These are phyloP conservation scores for Brachyhypopomus occidentalis DNA, from an alignment of 2,113 vertebrate genomes.

Conservation along the genomic window DNA sequence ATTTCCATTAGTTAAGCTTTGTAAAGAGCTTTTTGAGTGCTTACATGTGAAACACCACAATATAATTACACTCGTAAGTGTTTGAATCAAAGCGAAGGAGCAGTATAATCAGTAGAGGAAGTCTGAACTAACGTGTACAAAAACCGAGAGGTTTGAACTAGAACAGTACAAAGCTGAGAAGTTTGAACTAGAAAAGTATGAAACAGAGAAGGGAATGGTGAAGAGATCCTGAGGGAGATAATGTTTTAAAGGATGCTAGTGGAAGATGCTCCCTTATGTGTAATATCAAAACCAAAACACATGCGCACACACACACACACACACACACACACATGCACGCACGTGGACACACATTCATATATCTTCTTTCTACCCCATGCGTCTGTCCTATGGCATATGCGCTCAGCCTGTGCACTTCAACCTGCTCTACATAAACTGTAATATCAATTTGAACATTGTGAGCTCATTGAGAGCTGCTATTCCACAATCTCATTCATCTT, in stretches of 20 bases:
- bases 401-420: not conserved
- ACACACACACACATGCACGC: conserved; percentile 21
- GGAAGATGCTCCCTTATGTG: not conserved
- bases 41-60: no score
- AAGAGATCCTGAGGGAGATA: no score
- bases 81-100: not conserved
- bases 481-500: not conserved
- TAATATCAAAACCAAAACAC: not conserved
- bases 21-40: no score
- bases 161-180: no score
- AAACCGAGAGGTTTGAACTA: no score
- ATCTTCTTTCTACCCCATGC: not conserved
- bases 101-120: not conserved
- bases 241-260: no score
- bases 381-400: not conserved
- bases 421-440: not conserved
- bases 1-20: no score
- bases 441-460: not conserved
- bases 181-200: no score
- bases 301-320: conserved; percentile 1
- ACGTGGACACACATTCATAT: not conserved
- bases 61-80: no score
- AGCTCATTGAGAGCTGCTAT: not conserved
- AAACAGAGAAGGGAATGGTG: no score
- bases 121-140: no score